phyloP scores from a whole-genome alignment of 2,888 invertebrate genomes.

The Drosophila ezoana region DNA sequence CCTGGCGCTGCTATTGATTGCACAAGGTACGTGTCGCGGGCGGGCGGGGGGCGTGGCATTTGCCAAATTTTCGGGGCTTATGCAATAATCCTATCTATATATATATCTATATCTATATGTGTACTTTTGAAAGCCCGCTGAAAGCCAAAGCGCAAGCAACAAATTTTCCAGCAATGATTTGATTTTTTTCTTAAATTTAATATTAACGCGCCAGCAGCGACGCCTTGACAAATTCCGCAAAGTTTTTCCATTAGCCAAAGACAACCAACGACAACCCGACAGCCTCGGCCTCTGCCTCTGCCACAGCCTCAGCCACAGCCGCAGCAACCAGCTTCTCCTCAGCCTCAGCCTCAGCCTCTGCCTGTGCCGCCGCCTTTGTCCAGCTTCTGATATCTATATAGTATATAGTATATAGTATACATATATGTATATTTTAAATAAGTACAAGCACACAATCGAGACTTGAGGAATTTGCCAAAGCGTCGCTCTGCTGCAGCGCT shows the following conservation, averaged over 20 bases:
- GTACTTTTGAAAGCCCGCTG: slow-evolving; percentile 27
- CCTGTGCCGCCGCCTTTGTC: slow-evolving; percentile 26
- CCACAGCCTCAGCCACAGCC: slow-evolving; percentile 25
- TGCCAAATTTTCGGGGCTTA: slow-evolving; percentile 43
- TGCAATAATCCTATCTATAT: slow-evolving; percentile 40
- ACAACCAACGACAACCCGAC: slow-evolving; percentile 20
- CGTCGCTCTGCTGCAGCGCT: slow-evolving; percentile 74
- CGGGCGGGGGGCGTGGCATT: slow-evolving; percentile 19
- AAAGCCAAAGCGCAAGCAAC: slow-evolving; percentile 33
- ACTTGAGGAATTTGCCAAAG: slow-evolving; percentile 82
- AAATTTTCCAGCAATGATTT: slow-evolving; percentile 80
- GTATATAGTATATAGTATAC: not conserved
- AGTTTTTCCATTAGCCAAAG: slow-evolving; percentile 62
- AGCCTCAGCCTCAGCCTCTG: slow-evolving; percentile 24
- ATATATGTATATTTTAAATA: slow-evolving; percentile 9
- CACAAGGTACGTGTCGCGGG: slow-evolving; percentile 63
- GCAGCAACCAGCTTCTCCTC: not conserved
- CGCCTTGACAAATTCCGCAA: slow-evolving; percentile 81
- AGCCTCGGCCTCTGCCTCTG: slow-evolving; percentile 40
- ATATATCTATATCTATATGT: slow-evolving; percentile 10
- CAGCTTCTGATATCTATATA: slow-evolving; percentile 28
- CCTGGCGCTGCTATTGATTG: slow-evolving; percentile 65
- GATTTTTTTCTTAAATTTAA: slow-evolving; percentile 83
- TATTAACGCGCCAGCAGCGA: slow-evolving; percentile 72
- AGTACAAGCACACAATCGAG: slow-evolving; percentile 34